These are phyloP conservation scores for Melipona bicolor DNA, from an alignment of 2,888 invertebrate species.

Conservation along the genomic window DNA sequence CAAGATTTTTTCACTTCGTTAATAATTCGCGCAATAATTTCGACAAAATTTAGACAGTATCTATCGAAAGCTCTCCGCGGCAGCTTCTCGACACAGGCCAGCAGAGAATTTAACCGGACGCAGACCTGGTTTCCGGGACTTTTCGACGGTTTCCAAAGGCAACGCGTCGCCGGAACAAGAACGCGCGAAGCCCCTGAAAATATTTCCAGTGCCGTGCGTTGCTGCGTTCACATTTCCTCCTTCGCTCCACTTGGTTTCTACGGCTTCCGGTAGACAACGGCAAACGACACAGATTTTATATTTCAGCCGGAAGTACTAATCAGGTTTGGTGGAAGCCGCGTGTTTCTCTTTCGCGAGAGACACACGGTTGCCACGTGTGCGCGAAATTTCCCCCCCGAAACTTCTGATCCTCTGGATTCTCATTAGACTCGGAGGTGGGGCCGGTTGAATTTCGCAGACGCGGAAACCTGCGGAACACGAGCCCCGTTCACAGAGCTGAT, in stretches of 20 bases:
- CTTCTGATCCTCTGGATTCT: background rate
- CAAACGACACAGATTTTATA: constrained; percentile 64
- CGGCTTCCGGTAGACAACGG: constrained; percentile 61
- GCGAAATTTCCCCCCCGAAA: constrained; percentile 12
- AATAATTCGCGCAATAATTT: background rate
- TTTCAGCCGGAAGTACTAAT: constrained; percentile 58
- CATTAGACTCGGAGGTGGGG: background rate
- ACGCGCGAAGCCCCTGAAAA: constrained; percentile 59
- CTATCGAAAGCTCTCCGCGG: too few species aligned
- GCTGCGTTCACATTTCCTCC: background rate
- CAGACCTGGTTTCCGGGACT: constrained; percentile 15
- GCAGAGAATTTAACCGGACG: background rate
- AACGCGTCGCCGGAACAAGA: constrained; percentile 37
- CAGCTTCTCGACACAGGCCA: background rate
- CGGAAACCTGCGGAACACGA: background rate
- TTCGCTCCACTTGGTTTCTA: constrained; percentile 48
- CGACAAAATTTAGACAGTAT: background rate
- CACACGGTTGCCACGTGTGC: background rate
- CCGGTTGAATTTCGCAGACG: background rate
- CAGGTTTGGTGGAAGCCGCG: constrained; percentile 64
- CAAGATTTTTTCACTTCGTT: background rate
- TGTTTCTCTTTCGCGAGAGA: background rate
- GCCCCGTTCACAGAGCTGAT: background rate
- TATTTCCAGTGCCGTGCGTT: background rate
- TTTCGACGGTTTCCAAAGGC: constrained; percentile 41